These are phyloP conservation scores for Ispidina lecontei DNA, from an alignment of 2,797 vertebrate genomes.

Conservation along the genomic window DNA sequence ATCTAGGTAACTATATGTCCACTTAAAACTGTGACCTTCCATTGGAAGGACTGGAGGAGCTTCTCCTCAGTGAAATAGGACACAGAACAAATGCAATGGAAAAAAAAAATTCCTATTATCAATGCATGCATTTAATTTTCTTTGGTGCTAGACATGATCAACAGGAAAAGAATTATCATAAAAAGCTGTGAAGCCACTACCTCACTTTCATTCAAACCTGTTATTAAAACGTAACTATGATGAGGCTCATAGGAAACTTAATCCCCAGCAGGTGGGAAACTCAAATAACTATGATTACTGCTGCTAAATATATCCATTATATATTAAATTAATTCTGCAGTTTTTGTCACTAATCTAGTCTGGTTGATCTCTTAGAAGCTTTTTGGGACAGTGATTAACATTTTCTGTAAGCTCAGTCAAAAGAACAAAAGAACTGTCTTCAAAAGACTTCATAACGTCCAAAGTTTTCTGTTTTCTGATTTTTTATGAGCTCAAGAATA, in stretches of 20 bases:
- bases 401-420: not conserved
- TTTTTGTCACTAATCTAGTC: not conserved
- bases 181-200: not conserved
- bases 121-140: not conserved
- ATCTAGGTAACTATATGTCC: not conserved
- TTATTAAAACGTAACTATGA: not conserved
- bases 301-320: not conserved
- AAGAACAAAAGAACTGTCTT: not conserved
- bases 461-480: not conserved
- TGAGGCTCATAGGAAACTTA: not conserved
- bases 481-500: not conserved
- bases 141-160: not conserved
- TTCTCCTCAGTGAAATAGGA: not conserved
- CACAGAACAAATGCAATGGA: not conserved
- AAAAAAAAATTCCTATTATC: not conserved
- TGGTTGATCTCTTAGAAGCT: not conserved
- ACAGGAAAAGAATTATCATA: not conserved
- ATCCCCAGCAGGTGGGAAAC: slow-evolving; percentile 1
- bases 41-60: not conserved
- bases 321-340: not conserved
- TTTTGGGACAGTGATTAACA: not conserved
- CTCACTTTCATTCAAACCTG: not conserved
- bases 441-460: not conserved
- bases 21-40: not conserved
- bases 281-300: not conserved